Evolutionary conservation across 2,888 invertebrate species (phyloP), one percentile per base, ranked within the genome.

Genomic region (Aelia acuminata): DNA sequence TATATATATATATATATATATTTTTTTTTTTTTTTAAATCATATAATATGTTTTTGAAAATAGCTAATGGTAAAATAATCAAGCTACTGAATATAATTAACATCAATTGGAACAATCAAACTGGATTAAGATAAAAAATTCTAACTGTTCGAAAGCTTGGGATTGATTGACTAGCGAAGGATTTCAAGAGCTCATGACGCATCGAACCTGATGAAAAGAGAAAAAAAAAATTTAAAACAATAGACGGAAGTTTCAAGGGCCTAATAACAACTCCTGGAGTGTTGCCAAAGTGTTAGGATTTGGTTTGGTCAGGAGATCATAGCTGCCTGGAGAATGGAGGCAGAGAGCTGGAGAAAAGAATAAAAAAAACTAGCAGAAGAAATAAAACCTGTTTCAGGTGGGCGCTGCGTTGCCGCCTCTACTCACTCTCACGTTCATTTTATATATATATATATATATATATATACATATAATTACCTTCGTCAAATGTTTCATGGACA

Each of bases 381-480:
- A 85, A 85, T 53, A 85, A 63, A 85, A 85, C 85, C 85, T 85
- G 85, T 85, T 85, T 57, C 85, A 85, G 85, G 85, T 85, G 50
- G 53, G 39, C 50, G 50, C 85, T 39, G 39, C 85, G 85, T 85
- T 85, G 85, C 85, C 85, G 85, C 85, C 53, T 85, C 85, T 85
- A 85, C 85, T 22, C 85, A 53, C 84, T 53, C 85, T 80, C 50
- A 31, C 86, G 35, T 35, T 26, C 18, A 18, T 39, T 53, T n/a
- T 49, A 50, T 18, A 49, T 43, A 57, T 53, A 85, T 53, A 85
- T 53, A 88, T 85, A 84, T 88, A 90, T 89, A 90, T 90, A 90
- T 89, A 90, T 90, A 88, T 90, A 90, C 90, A 90, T 90, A 90
- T 90, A 89, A 85, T 84, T 89, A 87, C 87, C n/a, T n/a, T n/a